A percentile compares a stretch with the other conserved stretches of the same genome.
These are phyloP conservation scores for Cephalotes varians DNA, from an alignment of 2,888 invertebrate species.

Conservation along the genomic window DNA sequence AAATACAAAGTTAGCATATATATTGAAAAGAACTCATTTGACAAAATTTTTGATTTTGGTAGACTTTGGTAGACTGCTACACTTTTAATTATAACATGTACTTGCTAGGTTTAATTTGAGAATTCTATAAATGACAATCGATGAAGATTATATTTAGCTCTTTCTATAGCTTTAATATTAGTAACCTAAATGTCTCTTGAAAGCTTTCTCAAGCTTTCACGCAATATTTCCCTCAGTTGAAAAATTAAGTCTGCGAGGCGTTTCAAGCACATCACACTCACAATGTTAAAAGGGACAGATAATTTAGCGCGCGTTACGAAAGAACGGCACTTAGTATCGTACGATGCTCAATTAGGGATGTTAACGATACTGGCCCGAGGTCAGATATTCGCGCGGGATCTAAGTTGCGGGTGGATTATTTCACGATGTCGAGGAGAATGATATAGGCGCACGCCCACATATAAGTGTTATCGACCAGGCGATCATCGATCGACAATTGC, in stretches of 20 bases:
- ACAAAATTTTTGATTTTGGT: neutral
- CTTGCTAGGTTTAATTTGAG: neutral
- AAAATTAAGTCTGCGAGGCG: conserved; percentile 31
- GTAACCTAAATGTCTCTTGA: neutral
- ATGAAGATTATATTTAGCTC: neutral
- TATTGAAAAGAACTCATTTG: neutral
- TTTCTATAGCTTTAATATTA: neutral
- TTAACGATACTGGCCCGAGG: conserved; percentile 54
- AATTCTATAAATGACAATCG: neutral
- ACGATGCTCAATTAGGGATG: conserved; percentile 14
- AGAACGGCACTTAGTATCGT: conserved; percentile 17
- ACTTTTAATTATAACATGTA: too few relatives aligned
- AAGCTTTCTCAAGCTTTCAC: conserved; percentile 30
- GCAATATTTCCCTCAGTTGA: conserved; percentile 31
- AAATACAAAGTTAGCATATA: neutral
- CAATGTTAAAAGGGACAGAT: conserved; percentile 48
- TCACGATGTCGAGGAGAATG: conserved; percentile 46
- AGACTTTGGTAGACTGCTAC: neutral
- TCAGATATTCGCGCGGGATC: conserved; percentile 48
- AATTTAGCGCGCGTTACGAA: conserved; percentile 52
- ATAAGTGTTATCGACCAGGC: conserved; percentile 26
- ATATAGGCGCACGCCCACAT: conserved; percentile 58
- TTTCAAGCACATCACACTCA: conserved; percentile 18
- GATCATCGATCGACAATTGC: conserved; percentile 61
- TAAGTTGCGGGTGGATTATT: conserved; percentile 45